Evolutionary conservation across 2,888 invertebrate genomes (phyloP), one percentile per base, ranked within the genome.

Genomic region (Ferdinandea cuprea): DNA sequence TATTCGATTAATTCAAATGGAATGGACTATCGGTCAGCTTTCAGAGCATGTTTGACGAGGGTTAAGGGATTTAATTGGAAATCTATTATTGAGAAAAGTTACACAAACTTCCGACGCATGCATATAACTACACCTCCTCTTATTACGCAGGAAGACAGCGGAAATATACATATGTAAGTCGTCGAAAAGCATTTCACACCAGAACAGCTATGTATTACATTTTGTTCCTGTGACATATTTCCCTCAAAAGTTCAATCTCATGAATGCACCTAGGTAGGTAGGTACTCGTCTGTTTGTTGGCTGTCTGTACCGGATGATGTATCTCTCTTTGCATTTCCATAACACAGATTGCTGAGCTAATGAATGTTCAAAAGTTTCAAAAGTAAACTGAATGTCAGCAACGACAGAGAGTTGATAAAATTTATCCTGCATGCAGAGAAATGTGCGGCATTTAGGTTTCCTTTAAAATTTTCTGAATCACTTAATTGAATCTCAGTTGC

Each of bases 161-260:
- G n/a, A n/a, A n/a, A n/a, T n/a, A n/a, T n/a, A n/a, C n/a, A n/a
- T n/a, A n/a, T n/a, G n/a, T n/a, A n/a, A n/a, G n/a, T n/a, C n/a
- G n/a, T n/a, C n/a, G n/a, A n/a, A n/a, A n/a, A n/a, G n/a, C 71
- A 32, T 19, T 19, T 42, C n/a, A 17, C 50, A 21, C 15, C 30
- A 50, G 59, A 59, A 61, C 5, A 25, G 25, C 25, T 59, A 69
- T n/a, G n/a, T n/a, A n/a, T 69, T 59, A 19, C 28, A 69, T 46
- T 25, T 25, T 5, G 3, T 5, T 25, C 25, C n/a, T n/a, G n/a
- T n/a, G n/a, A n/a, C n/a, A n/a, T n/a, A n/a, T n/a, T n/a, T n/a
- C n/a, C n/a, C n/a, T n/a, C n/a, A n/a, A n/a, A n/a, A n/a, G n/a
- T n/a, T n/a, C n/a, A n/a, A n/a, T n/a, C n/a, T n/a, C n/a, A n/a